Base-by-base conservation (phyloP, 2,888 invertebrate species). In the Deroplatys truncata region DNA sequence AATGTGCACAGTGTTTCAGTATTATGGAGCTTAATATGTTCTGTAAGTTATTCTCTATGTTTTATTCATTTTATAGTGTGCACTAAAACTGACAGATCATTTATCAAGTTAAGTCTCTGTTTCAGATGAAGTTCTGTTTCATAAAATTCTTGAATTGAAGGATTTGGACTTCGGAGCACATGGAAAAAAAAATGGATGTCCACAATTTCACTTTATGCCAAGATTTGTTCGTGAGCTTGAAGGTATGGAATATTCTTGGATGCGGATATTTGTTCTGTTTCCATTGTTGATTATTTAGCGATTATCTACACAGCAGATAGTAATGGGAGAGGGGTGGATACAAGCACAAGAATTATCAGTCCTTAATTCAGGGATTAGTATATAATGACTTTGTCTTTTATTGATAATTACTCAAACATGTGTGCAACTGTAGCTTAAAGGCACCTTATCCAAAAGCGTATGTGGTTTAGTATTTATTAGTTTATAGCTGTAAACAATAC, bases 201-300 rank as follows among this genome's bases (percentile, higher is more conserved):
- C 97, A 0, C 97, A 98, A 91, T 99, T 98, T 93, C 99, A 99
- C 93, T 97, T 99, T 92, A 96, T 99, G 96, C 99, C 99, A 0
- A 95, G 99, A 91, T 99, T 99, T 93, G 98, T 98, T 0, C 95
- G 99, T 82, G 97, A 97, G 92, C 94, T 99, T 29, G 96, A 98
- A 1, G 96, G 96, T 93, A 94, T 88, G 16, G 20, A 72, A 72
- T 25, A 25, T 7, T 43, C 1, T 43, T 10, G n/a, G 13, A 13
- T 43, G 43, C 13, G 13, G 43, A 43, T 13, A 3, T 43, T 43
- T 8, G 8, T 35, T 5, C 35, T 9, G 9, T 35, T 31, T 35
- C 0, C 7, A 7, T 43, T 43, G 1, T 43, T 43, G 9, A 35
- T 43, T 0, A 43, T n/a, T n/a, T n/a, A n/a, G n/a, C 13, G 7